phyloP scores from a whole-genome alignment of 2,113 vertebrate species.

The Chrysochloris asiatica region DNA sequence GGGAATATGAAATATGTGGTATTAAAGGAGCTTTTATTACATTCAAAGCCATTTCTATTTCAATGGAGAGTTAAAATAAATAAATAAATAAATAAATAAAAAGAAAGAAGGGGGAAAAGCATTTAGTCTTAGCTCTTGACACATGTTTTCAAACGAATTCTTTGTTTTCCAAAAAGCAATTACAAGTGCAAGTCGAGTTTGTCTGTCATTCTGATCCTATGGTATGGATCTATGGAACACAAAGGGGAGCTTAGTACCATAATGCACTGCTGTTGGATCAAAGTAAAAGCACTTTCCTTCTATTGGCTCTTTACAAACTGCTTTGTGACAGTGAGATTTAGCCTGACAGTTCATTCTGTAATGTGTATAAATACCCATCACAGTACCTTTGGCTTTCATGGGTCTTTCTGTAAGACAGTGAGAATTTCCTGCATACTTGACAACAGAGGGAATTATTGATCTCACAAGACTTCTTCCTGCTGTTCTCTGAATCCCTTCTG shows the following conservation, averaged over 20 bases:
- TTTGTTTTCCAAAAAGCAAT: conserved; percentile 61
- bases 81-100: too few species aligned
- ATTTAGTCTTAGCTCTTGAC: conserved; percentile 48
- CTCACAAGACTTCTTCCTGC: background rate
- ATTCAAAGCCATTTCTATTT: conserved; percentile 46
- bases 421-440: background rate
- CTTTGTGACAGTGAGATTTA: background rate
- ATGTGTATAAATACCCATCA: conserved; percentile 37
- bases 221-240: background rate
- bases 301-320: conserved; percentile 27
- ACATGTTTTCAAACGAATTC: conserved; percentile 51
- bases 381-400: background rate
- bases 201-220: conserved; percentile 19
- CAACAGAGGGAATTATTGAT: conserved; percentile 33
- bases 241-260: background rate
- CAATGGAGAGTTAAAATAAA: conserved; percentile 38
- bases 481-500: conserved; percentile 25
- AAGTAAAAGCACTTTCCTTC: conserved; percentile 42
- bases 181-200: background rate
- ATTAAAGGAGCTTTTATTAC: conserved; percentile 46
- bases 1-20: conserved; percentile 8
- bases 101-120: background rate
- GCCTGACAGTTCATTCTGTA: conserved; percentile 29
- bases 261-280: background rate
- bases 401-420: background rate